A percentile compares a stretch with the other conserved stretches of the same genome.
Evolutionary conservation across 2,888 invertebrate genomes (phyloP).

Genomic region (Tetanocera ferruginea): DNA sequence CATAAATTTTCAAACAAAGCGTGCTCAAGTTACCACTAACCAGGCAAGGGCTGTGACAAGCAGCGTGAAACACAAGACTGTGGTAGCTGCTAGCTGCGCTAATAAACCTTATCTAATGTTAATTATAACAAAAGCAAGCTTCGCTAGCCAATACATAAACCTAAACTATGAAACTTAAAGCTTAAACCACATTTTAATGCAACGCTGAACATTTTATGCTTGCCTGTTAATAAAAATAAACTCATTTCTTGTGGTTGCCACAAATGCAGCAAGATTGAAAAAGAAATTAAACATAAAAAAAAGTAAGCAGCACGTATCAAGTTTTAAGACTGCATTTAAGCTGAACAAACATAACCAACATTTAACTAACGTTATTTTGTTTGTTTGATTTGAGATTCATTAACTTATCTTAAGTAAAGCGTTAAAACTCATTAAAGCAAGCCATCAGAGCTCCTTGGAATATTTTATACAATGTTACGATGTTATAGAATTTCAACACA

Average conservation of each 20-base stretch:
- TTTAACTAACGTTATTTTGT: neutral
- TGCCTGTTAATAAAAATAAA: slow-evolving; percentile 1
- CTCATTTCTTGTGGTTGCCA: neutral
- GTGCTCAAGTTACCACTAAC: neutral
- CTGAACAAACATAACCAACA: neutral
- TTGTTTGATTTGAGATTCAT: neutral
- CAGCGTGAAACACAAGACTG: neutral
- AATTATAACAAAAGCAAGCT: slow-evolving; percentile 15
- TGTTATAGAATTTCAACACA: neutral
- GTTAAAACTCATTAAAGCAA: neutral
- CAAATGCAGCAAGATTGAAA: neutral
- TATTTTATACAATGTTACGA: neutral
- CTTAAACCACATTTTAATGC: slow-evolving; percentile 13
- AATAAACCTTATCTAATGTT: slow-evolving; percentile 29
- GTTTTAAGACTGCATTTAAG: slow-evolving; percentile 16
- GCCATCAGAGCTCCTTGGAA: neutral
- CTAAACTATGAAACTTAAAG: slow-evolving; percentile 4
- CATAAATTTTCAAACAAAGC: neutral
- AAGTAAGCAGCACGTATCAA: neutral
- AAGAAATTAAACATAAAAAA: neutral
- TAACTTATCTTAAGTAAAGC: neutral
- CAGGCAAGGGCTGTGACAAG: neutral
- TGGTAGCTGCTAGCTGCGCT: slow-evolving; percentile 5
- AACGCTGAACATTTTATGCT: slow-evolving; percentile 22
- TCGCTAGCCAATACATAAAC: neutral